Evolutionary conservation across 1,140 invertebrate species (phyloP), one percentile per base, ranked within the genome.

Genomic region (Heliconius nattereri): DNA sequence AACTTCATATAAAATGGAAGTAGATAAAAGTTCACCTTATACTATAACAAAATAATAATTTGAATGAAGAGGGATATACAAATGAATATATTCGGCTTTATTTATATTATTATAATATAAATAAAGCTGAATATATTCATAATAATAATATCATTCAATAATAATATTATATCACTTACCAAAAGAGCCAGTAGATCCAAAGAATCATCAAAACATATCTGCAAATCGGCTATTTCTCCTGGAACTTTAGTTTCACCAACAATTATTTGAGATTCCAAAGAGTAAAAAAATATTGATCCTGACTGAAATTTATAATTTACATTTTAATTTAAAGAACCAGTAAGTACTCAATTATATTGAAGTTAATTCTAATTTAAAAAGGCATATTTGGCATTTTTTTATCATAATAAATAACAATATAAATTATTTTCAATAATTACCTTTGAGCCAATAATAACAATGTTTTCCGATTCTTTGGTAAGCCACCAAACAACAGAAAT

Each of bases 201-300:
- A 11, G 91, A 92, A 79, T 94, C 92, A 87, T 94, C 92, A 88
- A 92, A 93, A 85, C 91, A 94, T 76, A 93, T 94, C 75, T 94
- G 91, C 73, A 94, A 85, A 73, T 94, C 90, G 75, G 83, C 83
- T 11, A 94, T 90, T 86, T 92, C 91, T 35, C 89, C 90, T 35
- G 87, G 75, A 23, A 92, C 90, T 83, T 86, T 92, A 77, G 89
- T 87, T 82, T 93, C 91, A 23, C 86, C 91, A 71, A 92, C 87
- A 84, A 92, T 86, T 76, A 73, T 84, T 80, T 92, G 89, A 26
- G 90, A 88, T 73, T 94, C 92, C 82, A 94, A 82, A 35, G 90
- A 92, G 76, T 92, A 94, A 83, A 94, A 94, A 81, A 85, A 85
- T 37, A 94, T 84, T 84, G 81, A 78, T 66, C 92, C 92, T 73